A percentile compares a stretch with the other conserved stretches of the same genome.
These are phyloP conservation scores for Prorops nasuta DNA, from an alignment of 1,140 invertebrate genomes.

Conservation along the genomic window DNA sequence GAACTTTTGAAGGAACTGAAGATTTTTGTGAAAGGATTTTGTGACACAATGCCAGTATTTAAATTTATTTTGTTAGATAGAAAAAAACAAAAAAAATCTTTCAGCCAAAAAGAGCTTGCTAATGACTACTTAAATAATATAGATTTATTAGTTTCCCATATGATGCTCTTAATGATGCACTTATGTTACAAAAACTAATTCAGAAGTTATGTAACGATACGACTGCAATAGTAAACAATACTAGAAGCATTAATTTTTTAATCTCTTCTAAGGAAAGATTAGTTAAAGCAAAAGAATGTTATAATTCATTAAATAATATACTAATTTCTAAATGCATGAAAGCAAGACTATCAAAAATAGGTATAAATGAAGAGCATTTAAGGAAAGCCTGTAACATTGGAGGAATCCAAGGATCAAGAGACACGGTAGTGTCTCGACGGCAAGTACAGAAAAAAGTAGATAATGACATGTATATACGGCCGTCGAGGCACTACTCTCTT, in stretches of 20 bases:
- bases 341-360: background rate
- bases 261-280: too few species aligned
- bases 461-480: too few species aligned
- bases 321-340: background rate
- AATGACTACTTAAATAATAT: background rate
- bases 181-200: too few species aligned
- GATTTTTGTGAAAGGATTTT: background rate
- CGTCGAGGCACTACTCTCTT: too few species aligned
- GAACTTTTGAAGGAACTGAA: background rate
- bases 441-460: too few species aligned
- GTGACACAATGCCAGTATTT: background rate
- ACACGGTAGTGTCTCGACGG: too few species aligned
- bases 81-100: conserved; percentile 1
- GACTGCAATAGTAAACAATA: too few species aligned
- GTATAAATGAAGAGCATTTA: background rate
- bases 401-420: too few species aligned
- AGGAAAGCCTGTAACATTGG: background rate
- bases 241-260: too few species aligned
- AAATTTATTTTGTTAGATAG: background rate
- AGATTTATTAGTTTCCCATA: too few species aligned
- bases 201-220: too few species aligned
- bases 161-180: too few species aligned
- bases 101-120: background rate
- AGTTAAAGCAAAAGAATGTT: conserved; percentile 4
- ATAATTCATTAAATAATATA: background rate